Percentiles rank a stretch among this genome's conserved stretches.
Conservation (phyloP, 1,140 invertebrate genomes). For the Drosophila bocqueti region DNA sequence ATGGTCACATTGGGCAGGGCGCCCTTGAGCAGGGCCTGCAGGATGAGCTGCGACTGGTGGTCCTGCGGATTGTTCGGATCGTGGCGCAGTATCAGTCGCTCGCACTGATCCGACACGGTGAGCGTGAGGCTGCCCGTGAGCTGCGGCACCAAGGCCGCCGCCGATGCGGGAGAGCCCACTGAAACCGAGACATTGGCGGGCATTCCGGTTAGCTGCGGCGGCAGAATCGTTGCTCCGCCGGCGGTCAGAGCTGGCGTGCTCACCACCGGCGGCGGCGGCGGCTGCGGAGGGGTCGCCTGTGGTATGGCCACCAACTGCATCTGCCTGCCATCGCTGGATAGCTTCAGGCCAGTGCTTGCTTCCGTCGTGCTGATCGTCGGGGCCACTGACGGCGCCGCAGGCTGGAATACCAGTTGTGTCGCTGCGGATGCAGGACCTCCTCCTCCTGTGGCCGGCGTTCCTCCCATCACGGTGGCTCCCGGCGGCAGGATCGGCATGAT, state of each 20-base stretch:
- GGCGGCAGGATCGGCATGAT: conserved; percentile 82
- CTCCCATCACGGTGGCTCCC: conserved; percentile 71
- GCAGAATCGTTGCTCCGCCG: conserved; percentile 67
- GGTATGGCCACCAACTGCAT: conserved; percentile 79
- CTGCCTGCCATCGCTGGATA: conserved; percentile 70
- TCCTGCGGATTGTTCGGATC: conserved; percentile 84
- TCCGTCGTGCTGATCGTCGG: conserved; percentile 29
- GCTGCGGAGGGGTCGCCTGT: conserved; percentile 38
- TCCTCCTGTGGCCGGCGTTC: conserved; percentile 30
- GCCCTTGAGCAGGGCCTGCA: conserved; percentile 82
- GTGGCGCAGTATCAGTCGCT: conserved; percentile 77
- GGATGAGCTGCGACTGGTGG: conserved; percentile 81
- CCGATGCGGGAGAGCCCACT: conserved; percentile 75
- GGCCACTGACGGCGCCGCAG: conserved; percentile 31
- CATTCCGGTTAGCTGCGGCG: conserved; percentile 74
- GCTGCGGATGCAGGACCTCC: conserved; percentile 25
- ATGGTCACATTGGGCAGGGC: conserved; percentile 83
- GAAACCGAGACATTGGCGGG: conserved; percentile 78
- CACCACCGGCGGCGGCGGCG: conserved; percentile 1
- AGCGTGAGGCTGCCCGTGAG: conserved; percentile 80
- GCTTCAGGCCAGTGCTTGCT: conserved; percentile 51
- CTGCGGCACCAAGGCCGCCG: conserved; percentile 75
- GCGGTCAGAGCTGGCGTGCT: conserved; percentile 35
- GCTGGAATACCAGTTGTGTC: conserved; percentile 59
- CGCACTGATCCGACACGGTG: conserved; percentile 81